These are phyloP conservation scores for Sebastiscus albofasciatus DNA, from an alignment of 2,797 vertebrate species.

Conservation along the genomic window DNA sequence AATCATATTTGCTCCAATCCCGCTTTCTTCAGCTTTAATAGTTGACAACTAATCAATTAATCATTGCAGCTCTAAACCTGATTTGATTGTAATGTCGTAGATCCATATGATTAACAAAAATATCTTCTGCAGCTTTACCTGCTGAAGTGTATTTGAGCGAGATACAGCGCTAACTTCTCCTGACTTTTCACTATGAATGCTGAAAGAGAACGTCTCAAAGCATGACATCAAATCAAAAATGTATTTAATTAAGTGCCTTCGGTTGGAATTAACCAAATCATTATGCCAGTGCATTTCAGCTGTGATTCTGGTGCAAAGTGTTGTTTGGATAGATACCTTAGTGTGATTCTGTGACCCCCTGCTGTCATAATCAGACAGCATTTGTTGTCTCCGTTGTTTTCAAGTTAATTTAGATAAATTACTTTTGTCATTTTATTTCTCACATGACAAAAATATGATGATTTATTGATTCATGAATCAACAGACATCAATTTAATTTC, in stretches of 20 bases:
- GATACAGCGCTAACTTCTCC: neutral
- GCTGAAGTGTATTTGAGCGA: neutral
- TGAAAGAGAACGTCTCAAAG: neutral
- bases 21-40: too few relatives aligned
- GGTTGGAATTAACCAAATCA: neutral
- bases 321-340: neutral
- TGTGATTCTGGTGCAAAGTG: neutral
- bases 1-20: too few relatives aligned
- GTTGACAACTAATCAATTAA: neutral
- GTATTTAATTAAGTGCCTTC: neutral
- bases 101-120: too few relatives aligned
- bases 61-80: too few relatives aligned
- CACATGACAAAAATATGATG: neutral
- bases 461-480: neutral
- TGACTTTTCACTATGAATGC: neutral
- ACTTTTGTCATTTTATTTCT: neutral
- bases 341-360: neutral
- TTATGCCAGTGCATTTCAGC: neutral
- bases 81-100: neutral
- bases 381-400: neutral
- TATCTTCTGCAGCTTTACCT: neutral
- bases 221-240: neutral
- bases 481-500: neutral
- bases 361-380: neutral
- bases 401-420: neutral